Evolutionary conservation across 2,888 invertebrate species (phyloP), one percentile per base, ranked within the genome.

Genomic region (Drosophila rubida): DNA sequence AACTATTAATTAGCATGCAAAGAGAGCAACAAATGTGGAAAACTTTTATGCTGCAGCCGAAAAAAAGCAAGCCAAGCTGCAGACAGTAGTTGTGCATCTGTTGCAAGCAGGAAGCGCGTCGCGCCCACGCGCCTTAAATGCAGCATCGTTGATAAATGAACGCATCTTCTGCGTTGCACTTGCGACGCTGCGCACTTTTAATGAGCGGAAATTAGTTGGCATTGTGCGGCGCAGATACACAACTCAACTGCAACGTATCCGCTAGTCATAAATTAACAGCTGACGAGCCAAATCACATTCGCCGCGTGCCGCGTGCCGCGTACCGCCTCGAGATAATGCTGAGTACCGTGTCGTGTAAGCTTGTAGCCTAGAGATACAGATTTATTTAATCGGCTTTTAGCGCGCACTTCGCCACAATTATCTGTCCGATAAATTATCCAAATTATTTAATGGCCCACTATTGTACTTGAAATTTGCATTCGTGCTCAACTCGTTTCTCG

Each of bases 161-260:
- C 84, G 82, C 80, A 84, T 80, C 81, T 78, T 83, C 63, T 73
- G 78, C 76, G 78, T 82, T 72, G 69, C 78, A 76, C 51, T 64
- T 63, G 70, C n/a, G 58, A 45, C 59, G 77, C 49, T 75, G 80
- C 69, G 78, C 81, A 82, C 81, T 78, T 78, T 78, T 82, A 83
- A 83, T 85, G 85, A 82, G 85, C 83, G 85, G 85, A 83, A 82
- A 83, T 83, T 80, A 78, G 85, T 75, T 82, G 82, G 77, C 77
- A 82, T 85, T 78, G 78, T 73, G 60, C 55, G 69, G 58, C 51
- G 48, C 32, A 50, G 48, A 57, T 64, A 44, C 55, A 68, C 8
- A 27, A 14, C 30, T 51, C 60, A 16, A 16, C 27, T 23, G 27
- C 19, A 16, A 63, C 71, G 75, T 78, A 77, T 69, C 57, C 72